Conservation (phyloP, 2,888 invertebrate genomes). For the Apamea epomidion region DNA sequence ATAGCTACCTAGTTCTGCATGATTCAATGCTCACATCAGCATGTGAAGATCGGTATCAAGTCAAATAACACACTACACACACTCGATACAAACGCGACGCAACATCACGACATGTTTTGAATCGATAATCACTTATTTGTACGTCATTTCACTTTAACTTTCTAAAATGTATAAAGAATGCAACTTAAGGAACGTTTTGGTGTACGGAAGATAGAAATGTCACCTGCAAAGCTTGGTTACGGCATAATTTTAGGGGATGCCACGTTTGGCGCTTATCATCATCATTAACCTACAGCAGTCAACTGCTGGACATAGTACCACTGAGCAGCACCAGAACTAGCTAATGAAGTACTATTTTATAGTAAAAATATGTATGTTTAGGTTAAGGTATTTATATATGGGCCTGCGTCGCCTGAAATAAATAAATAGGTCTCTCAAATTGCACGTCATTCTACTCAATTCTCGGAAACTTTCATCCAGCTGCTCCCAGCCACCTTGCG, state of each 20-base stretch:
- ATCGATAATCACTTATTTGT: conserved; percentile 60
- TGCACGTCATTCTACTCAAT: neutral
- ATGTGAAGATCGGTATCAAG: conserved; percentile 55
- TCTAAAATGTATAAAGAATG: conserved; percentile 56
- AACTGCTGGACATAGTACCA: neutral
- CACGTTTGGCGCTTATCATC: neutral
- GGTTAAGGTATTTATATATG: no score
- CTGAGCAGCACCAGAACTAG: no score
- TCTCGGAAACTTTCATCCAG: neutral
- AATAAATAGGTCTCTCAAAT: neutral
- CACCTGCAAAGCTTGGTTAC: neutral
- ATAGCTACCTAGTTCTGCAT: conserved; percentile 38
- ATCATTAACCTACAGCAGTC: neutral
- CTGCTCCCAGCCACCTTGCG: neutral
- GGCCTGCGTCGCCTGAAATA: no score
- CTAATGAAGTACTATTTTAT: no score
- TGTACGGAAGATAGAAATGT: neutral
- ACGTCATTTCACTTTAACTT: conserved; percentile 61
- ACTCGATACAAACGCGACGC: conserved; percentile 44
- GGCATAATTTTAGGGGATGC: neutral
- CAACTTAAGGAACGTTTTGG: conserved; percentile 28
- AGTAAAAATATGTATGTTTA: no score
- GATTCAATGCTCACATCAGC: conserved; percentile 32
- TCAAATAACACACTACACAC: conserved; percentile 40
- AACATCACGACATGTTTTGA: conserved; percentile 59